Base-by-base conservation (phyloP, 2,888 invertebrate genomes). In the Allygus modestus region DNA sequence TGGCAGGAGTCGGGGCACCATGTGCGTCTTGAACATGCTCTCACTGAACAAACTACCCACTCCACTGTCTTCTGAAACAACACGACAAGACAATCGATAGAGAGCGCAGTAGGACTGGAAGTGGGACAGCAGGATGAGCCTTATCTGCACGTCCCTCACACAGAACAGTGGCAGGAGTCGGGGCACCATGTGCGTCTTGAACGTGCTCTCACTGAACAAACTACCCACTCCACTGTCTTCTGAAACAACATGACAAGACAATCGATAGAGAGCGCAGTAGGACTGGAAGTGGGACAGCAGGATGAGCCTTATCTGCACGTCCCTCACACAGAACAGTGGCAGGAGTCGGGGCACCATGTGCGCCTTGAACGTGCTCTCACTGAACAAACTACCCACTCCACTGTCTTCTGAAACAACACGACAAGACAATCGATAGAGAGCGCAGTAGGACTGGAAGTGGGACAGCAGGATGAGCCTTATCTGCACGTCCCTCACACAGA, bases 211-310 rank as follows among this genome's bases (percentile, higher is more conserved):
- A 73, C 93, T 92, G 89, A 97, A 96, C 84, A 97, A 91, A 37
- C 94, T 94, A 83, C 91, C 88, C 41, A 91, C 90, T 71, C 92
- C n/a, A 17, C 46, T 91, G 31, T 91, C 90, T 17, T 88, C 87
- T 86, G 84, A 75, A 86, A 65, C 23, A n/a, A n/a, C n/a, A n/a
- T n/a, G n/a, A n/a, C n/a, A n/a, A n/a, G n/a, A n/a, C n/a, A n/a
- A n/a, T n/a, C n/a, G n/a, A n/a, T n/a, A 95, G 26, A 95, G 93
- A 87, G 93, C 92, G 71, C 96, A 93, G 90, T 94, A 98, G 86
- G 94, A 93, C 81, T 93, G 92, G 88, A 98, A 97, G 90, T 97
- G 95, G 82, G 93, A 93, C 54, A 98, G 91, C 26, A 98, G 91
- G 69, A 97, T 92, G 87, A 96, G 92, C 85, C 46, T 1, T 46